These are phyloP conservation scores for Tympanuchus pallidicinctus DNA, from an alignment of 2,113 vertebrate genomes.

Conservation along the genomic window DNA sequence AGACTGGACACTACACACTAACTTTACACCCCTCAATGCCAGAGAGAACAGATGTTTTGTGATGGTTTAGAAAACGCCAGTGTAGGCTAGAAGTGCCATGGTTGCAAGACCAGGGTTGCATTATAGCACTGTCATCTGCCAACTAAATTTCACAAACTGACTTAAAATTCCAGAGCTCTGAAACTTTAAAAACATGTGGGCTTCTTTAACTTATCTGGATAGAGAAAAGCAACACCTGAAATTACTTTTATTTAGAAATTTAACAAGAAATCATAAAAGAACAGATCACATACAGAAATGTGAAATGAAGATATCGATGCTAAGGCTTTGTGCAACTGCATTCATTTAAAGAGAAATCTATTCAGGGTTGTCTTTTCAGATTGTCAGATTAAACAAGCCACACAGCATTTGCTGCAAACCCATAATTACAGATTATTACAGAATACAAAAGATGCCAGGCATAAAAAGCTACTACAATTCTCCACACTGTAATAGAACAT, in stretches of 20 bases:
- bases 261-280: conserved; percentile 73
- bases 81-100: conserved; percentile 13
- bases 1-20: neutral
- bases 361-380: conserved; percentile 85
- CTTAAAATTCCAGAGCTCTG: conserved; percentile 39
- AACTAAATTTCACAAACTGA: conserved; percentile 36
- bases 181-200: conserved; percentile 21
- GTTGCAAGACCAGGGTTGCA: conserved; percentile 11
- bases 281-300: conserved; percentile 65
- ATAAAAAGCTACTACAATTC: conserved; percentile 82
- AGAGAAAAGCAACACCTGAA: conserved; percentile 38
- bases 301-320: conserved; percentile 76
- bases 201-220: conserved; percentile 18
- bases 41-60: conserved; percentile 14
- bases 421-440: conserved; percentile 85
- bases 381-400: conserved; percentile 83
- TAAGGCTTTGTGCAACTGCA: conserved; percentile 72
- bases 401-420: conserved; percentile 80
- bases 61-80: neutral
- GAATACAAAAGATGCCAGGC: conserved; percentile 81
- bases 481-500: conserved; percentile 78
- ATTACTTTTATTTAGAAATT: conserved; percentile 71
- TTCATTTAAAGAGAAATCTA: conserved; percentile 80
- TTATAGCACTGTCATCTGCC: conserved; percentile 12
- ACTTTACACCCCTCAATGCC: neutral